phyloP scores from a whole-genome alignment of 1,140 invertebrate species.

The Bemisia tabaci region DNA sequence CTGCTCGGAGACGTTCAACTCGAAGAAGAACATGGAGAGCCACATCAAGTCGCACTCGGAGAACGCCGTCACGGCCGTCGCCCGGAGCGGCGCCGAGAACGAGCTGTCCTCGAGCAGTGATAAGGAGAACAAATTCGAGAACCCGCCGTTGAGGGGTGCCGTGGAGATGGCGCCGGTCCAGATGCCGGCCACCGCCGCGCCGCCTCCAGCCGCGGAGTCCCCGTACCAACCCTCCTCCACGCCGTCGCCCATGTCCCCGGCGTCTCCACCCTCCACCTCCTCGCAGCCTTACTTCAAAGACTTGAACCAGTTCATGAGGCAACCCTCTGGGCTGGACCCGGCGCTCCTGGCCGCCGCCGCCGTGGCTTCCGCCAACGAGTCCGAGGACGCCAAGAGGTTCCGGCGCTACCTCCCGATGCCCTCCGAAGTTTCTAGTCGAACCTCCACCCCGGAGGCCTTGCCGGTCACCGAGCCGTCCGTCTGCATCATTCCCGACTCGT shows the following conservation, averaged over 20 bases:
- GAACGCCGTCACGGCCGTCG: slow-evolving; percentile 15
- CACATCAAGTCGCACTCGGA: slow-evolving; percentile 82
- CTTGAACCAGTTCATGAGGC: slow-evolving; percentile 2
- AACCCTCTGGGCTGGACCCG: slow-evolving; percentile 29
- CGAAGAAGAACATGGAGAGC: slow-evolving; percentile 74
- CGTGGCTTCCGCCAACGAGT: slow-evolving; percentile 28
- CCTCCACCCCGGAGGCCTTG: slow-evolving; percentile 19
- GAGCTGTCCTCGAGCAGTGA: slow-evolving; percentile 31
- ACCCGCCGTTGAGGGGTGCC: background rate
- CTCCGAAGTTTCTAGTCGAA: slow-evolving; percentile 5
- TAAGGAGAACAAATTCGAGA: slow-evolving; percentile 31
- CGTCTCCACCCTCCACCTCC: slow-evolving; percentile 15
- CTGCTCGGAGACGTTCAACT: slow-evolving; percentile 76
- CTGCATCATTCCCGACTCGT: slow-evolving; percentile 24
- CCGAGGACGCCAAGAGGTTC: slow-evolving; percentile 13
- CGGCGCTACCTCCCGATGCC: background rate
- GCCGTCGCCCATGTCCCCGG: slow-evolving; percentile 18
- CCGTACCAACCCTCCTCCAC: background rate
- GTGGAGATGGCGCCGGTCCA: background rate
- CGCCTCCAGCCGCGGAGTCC: slow-evolving; percentile 4
- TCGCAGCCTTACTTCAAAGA: background rate
- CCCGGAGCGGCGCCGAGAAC: slow-evolving; percentile 26
- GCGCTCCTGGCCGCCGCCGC: slow-evolving; percentile 35
- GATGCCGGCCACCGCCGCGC: background rate
- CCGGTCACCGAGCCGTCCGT: slow-evolving; percentile 24